phyloP scores from a whole-genome alignment of 2,888 invertebrate genomes.

The Drosophila phalerata region DNA sequence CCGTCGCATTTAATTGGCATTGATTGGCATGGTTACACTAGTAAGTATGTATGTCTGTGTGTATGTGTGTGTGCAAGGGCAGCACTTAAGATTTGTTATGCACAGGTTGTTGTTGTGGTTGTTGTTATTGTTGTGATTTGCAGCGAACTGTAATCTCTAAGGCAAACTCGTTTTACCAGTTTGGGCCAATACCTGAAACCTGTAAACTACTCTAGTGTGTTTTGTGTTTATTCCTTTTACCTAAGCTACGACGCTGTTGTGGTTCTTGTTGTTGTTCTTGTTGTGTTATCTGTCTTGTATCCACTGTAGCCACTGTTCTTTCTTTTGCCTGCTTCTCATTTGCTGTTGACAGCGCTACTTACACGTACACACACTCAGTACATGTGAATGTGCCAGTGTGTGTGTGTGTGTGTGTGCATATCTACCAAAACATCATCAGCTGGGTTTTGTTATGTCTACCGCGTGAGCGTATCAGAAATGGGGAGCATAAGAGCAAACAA shows the following conservation, averaged over 20 bases:
- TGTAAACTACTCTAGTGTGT: slow-evolving; percentile 53
- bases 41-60: slow-evolving; percentile 9
- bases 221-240: slow-evolving; percentile 55
- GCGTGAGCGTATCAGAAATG: slow-evolving; percentile 33
- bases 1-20: slow-evolving; percentile 21
- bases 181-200: slow-evolving; percentile 59
- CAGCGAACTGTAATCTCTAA: slow-evolving; percentile 69
- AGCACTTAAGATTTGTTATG: slow-evolving; percentile 40
- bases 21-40: slow-evolving; percentile 38
- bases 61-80: slow-evolving; percentile 32
- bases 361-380: slow-evolving; percentile 14
- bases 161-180: slow-evolving; percentile 74
- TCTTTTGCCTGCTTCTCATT: slow-evolving; percentile 29
- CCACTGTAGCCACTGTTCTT: slow-evolving; percentile 37
- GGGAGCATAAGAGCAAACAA: slow-evolving; percentile 20
- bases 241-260: slow-evolving; percentile 50
- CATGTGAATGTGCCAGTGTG: too few relatives aligned
- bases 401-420: slow-evolving; percentile 24
- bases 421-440: slow-evolving; percentile 78
- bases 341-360: slow-evolving; percentile 47
- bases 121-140: slow-evolving; percentile 59
- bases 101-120: slow-evolving; percentile 52
- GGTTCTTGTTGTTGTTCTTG: slow-evolving; percentile 37
- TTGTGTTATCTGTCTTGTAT: slow-evolving; percentile 29
- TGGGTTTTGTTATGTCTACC: slow-evolving; percentile 75